Evolutionary conservation across 2,797 vertebrate species (phyloP).

Genomic region (Distichodus sexfasciatus): DNA sequence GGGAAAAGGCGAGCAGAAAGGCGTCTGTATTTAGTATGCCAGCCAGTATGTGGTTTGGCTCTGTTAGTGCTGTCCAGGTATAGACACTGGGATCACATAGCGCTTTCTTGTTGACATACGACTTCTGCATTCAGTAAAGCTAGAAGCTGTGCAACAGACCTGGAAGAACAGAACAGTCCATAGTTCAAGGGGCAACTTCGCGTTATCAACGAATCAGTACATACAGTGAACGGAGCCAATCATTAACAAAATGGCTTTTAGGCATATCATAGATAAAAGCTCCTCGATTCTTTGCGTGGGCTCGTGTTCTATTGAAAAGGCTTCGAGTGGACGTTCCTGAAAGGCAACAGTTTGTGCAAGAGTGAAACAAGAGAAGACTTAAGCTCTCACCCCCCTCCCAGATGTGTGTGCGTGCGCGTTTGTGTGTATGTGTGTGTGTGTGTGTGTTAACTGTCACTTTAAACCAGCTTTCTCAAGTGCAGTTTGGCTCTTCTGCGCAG

Average conservation of each 20-base stretch:
- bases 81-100: not conserved
- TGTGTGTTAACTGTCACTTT: slow-evolving; percentile 40
- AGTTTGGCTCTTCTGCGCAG: slow-evolving; percentile 42
- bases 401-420: not conserved
- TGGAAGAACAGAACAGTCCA: slow-evolving; percentile 16
- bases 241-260: slow-evolving; percentile 44
- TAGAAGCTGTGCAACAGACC: not conserved
- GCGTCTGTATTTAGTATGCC: too few species aligned
- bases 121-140: not conserved
- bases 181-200: slow-evolving; percentile 40
- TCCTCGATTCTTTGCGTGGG: not conserved
- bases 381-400: not conserved
- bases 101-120: not conserved
- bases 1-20: slow-evolving; percentile 4
- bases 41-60: too few species aligned
- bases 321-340: slow-evolving; percentile 26
- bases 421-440: not conserved
- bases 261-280: slow-evolving; percentile 27
- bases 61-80: not conserved
- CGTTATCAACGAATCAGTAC: slow-evolving; percentile 39
- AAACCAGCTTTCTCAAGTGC: slow-evolving; percentile 46
- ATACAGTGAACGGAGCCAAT: slow-evolving; percentile 43
- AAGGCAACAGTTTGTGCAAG: slow-evolving; percentile 29
- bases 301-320: slow-evolving; percentile 7
- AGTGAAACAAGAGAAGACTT: slow-evolving; percentile 29